These are phyloP conservation scores for Tipula confusa DNA, from an alignment of 2,888 invertebrate genomes.

Conservation along the genomic window DNA sequence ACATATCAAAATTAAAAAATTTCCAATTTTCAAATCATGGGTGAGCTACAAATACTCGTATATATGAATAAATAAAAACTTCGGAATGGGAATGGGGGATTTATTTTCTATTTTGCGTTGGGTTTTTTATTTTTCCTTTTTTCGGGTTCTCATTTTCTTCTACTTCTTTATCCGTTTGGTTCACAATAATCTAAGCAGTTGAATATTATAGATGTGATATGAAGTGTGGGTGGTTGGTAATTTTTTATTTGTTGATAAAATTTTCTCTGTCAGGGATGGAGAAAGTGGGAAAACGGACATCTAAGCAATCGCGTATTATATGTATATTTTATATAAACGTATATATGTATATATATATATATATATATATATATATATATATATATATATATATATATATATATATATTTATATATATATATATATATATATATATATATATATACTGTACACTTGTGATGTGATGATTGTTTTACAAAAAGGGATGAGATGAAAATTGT, in stretches of 20 bases:
- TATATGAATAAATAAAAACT: not conserved
- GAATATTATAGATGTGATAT: slow-evolving; percentile 25
- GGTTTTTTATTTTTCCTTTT: not conserved
- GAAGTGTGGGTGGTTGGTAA: slow-evolving; percentile 25
- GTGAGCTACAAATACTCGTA: not conserved
- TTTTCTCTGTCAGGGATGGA: not conserved
- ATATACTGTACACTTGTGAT: not conserved
- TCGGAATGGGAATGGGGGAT: not conserved
- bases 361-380: not conserved
- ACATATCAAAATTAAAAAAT: slow-evolving; percentile 26
- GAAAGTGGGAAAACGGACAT: not conserved
- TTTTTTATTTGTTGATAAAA: not conserved
- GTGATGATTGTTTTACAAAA: not conserved
- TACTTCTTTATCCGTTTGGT: not conserved
- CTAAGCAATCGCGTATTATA: slow-evolving; percentile 13
- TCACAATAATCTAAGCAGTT: slow-evolving; percentile 25
- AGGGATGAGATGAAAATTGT: not conserved
- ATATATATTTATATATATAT: too few relatives aligned
- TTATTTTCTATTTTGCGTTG: not conserved
- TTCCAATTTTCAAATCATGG: slow-evolving; percentile 25
- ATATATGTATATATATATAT: too few relatives aligned
- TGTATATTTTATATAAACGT: too few relatives aligned
- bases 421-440: not conserved
- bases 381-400: too few relatives aligned
- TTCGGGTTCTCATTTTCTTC: slow-evolving; percentile 1